phyloP scores from a whole-genome alignment of 1,140 invertebrate genomes.

The Eriosoma lanigerum region DNA sequence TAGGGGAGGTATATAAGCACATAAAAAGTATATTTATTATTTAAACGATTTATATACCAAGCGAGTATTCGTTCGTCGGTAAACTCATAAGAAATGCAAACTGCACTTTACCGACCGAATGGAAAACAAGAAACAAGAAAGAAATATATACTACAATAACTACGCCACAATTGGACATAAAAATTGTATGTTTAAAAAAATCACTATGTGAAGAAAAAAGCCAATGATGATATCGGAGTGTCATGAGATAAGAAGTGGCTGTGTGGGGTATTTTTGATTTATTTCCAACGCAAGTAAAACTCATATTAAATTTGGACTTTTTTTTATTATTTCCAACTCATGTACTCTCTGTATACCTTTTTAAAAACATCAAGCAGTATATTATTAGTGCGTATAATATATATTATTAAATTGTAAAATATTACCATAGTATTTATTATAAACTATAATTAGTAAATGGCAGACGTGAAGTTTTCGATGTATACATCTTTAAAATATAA shows the following conservation, averaged over 20 bases:
- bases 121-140: not conserved
- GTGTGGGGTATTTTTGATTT: not conserved
- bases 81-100: slow-evolving; percentile 48
- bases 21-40: slow-evolving; percentile 47
- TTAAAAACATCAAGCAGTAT: not conserved
- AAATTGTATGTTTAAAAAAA: slow-evolving; percentile 19
- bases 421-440: no score
- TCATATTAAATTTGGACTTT: not conserved
- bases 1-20: not conserved
- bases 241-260: not conserved
- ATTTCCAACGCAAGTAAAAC: not conserved
- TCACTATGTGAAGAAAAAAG: not conserved
- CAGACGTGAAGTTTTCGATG: no score
- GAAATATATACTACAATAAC: not conserved
- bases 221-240: not conserved
- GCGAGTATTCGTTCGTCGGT: not conserved
- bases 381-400: not conserved
- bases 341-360: not conserved
- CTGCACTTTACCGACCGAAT: slow-evolving; percentile 39
- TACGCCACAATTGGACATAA: slow-evolving; percentile 10
- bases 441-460: no score
- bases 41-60: slow-evolving; percentile 26
- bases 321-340: not conserved
- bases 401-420: no score
- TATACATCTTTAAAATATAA: no score